Percentiles rank a stretch among this genome's conserved stretches.
Conservation (phyloP, 2,797 vertebrate genomes). For the Cryptoprocta ferox region DNA sequence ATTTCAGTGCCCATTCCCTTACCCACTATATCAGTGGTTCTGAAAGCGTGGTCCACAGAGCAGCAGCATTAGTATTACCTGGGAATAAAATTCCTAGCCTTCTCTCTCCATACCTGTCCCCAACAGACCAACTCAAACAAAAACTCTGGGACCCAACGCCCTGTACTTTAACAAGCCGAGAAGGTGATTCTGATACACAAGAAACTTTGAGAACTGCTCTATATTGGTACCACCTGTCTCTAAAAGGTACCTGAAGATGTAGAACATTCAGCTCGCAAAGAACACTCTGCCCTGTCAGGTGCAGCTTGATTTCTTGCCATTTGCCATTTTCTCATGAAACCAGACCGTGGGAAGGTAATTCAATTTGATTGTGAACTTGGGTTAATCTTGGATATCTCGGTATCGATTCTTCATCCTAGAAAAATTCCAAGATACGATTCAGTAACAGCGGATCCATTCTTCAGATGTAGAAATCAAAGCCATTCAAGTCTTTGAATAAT, state of each 20-base stretch:
- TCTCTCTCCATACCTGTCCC: not conserved
- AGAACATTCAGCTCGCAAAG: not conserved
- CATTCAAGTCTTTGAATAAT: not conserved
- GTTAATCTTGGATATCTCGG: not conserved
- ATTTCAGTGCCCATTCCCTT: not conserved
- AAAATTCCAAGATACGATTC: slow-evolving; percentile 45
- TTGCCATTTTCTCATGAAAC: slow-evolving; percentile 44
- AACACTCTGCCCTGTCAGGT: not conserved
- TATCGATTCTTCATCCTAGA: not conserved
- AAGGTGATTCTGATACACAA: not conserved
- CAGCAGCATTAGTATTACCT: not conserved
- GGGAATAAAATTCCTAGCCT: not conserved
- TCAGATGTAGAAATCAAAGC: slow-evolving; percentile 46
- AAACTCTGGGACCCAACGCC: not conserved
- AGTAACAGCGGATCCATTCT: not conserved
- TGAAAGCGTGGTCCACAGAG: not conserved
- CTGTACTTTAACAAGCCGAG: slow-evolving; percentile 8
- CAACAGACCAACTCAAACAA: slow-evolving; percentile 8
- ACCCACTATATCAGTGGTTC: not conserved
- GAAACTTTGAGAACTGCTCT: not conserved
- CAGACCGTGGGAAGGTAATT: not conserved
- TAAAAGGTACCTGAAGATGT: not conserved
- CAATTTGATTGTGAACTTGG: not conserved
- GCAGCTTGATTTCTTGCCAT: not conserved
- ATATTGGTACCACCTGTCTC: not conserved